Base-by-base conservation (phyloP, 2,888 invertebrate genomes). In the Drosophila macrospina region DNA sequence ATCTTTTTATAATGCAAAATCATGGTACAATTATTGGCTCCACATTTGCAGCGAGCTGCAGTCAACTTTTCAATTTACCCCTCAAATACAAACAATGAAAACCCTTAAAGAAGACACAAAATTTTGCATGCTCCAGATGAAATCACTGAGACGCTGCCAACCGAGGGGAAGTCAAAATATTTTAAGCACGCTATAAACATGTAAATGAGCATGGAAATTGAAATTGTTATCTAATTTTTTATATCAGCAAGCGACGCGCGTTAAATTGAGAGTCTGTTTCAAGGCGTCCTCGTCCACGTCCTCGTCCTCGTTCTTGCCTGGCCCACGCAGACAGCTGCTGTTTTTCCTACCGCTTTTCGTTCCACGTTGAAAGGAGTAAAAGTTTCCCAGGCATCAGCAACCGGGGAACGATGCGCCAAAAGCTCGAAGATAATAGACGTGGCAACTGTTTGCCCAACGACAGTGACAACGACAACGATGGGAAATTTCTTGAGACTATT, bases 171-270 rank as follows among this genome's bases (percentile, higher is more conserved):
- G 61, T 50, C 37, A 63, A 84, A 82, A 85, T 87, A 87, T 85
- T 86, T 83, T 85, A 85, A 87, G 80, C 76, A 86, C 84, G 83
- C 84, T 80, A 89, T 90, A 84, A 89, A 86, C 88, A 90, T 90
- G 90, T 84, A 90, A 90, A 90, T 90, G 90, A 90, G 90, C 84
- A 81, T 81, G 89, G 89, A 90, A 90, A 90, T 90, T 90, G 90
- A 90, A 90, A 90, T 89, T 90, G 86, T 89, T 90, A 90, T 90
- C 90, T 88, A 82, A 86, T 85, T 83, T 83, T 79, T 83, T 83
- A 86, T 81, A 84, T 86, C 80, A 85, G 74, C 78, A 70, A 55
- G 70, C 68, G 63, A 68, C 67, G 69, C 83, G 83, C 71, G 69
- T 72, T 68, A 80, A 86, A 73, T 66, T 74, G 76, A 54, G 63